These are phyloP conservation scores for Pterocles orientalis DNA, from an alignment of 2,113 vertebrate genomes.

Conservation along the genomic window DNA sequence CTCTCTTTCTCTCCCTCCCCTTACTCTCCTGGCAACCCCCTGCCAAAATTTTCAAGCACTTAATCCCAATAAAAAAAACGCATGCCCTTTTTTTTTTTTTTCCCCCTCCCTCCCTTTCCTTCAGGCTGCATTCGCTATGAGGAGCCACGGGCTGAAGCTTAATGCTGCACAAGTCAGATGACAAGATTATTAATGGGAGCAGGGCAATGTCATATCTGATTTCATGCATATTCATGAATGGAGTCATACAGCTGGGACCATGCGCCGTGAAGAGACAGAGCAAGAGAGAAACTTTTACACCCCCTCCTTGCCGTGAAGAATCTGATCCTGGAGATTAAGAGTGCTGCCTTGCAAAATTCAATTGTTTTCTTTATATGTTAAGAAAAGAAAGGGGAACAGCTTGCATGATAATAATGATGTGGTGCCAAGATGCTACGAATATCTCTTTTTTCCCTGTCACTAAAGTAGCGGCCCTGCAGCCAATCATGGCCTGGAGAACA, in stretches of 20 bases:
- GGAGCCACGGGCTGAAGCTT: conserved; percentile 81
- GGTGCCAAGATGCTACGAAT: background rate
- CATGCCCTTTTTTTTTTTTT: conserved; percentile 48
- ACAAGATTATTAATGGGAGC: conserved; percentile 97
- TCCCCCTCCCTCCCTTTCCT: conserved; percentile 63
- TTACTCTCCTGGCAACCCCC: conserved; percentile 68
- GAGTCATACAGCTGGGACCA: conserved; percentile 89
- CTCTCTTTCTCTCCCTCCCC: conserved; percentile 38
- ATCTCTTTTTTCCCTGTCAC: background rate
- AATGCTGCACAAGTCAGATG: conserved; percentile 88
- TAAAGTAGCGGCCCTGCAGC: background rate
- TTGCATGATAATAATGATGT: conserved; percentile 41
- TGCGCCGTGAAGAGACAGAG: conserved; percentile 73
- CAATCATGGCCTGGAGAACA: background rate
- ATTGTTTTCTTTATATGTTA: conserved; percentile 66
- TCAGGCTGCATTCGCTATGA: conserved; percentile 75
- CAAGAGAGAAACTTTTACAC: conserved; percentile 69
- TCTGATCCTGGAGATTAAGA: conserved; percentile 73
- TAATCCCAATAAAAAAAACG: conserved; percentile 75
- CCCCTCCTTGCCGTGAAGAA: conserved; percentile 74
- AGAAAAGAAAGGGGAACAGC: conserved; percentile 5
- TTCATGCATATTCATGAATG: conserved; percentile 96
- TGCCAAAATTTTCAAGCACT: conserved; percentile 79
- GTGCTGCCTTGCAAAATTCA: conserved; percentile 65
- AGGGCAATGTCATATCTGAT: conserved; percentile 87